Evolutionary conservation across 2,113 vertebrate genomes (phyloP).

Genomic region (Cricetomys ansorgei): DNA sequence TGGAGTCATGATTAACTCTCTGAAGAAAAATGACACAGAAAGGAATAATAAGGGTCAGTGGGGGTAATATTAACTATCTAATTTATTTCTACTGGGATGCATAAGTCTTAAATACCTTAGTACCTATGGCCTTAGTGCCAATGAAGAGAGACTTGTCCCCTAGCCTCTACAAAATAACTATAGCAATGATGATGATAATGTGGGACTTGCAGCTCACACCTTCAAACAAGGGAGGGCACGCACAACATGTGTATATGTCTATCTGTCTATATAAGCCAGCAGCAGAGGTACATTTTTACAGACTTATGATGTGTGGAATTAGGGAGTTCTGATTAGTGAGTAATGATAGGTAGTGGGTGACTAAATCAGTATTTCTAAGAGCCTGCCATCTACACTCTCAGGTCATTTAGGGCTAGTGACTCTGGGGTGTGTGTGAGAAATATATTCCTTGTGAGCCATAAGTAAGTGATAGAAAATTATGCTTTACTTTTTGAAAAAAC

Average conservation of each 20-base stretch:
- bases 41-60: not conserved
- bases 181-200: not conserved
- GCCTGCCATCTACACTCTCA: not conserved
- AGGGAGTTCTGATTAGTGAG: slow-evolving; percentile 28
- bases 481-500: not conserved
- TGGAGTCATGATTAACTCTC: not conserved
- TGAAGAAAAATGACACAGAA: not conserved
- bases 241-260: not conserved
- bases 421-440: not conserved
- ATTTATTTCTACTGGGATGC: slow-evolving; percentile 26
- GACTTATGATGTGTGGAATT: slow-evolving; percentile 20
- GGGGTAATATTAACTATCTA: not conserved
- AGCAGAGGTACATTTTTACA: not conserved
- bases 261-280: not conserved
- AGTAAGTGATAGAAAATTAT: slow-evolving; percentile 12
- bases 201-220: not conserved
- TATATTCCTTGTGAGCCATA: not conserved
- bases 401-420: not conserved
- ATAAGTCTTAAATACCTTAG: not conserved
- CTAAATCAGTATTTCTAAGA: not conserved
- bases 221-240: not conserved
- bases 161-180: not conserved
- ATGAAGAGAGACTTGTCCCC: not conserved
- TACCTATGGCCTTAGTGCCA: not conserved
- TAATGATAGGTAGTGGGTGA: not conserved